A percentile compares a stretch with the other conserved stretches of the same genome.
Evolutionary conservation across 2,797 vertebrate genomes (phyloP).

Genomic region (Streptopelia turtur): DNA sequence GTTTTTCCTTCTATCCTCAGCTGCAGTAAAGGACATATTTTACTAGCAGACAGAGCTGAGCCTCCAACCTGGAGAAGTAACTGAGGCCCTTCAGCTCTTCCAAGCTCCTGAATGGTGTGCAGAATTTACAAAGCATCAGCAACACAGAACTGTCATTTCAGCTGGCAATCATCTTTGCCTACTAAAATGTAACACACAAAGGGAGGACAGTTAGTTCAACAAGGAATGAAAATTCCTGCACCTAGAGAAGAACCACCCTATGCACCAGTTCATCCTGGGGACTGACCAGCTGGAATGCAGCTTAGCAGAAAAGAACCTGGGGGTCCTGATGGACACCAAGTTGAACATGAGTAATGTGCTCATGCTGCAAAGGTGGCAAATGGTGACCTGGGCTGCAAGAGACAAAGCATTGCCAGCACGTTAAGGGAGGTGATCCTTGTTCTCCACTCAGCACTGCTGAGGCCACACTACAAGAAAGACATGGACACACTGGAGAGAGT

Average conservation of each 20-base stretch:
- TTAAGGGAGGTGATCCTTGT: not conserved
- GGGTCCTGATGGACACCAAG: not conserved
- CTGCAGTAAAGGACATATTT: not conserved
- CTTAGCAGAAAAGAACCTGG: not conserved
- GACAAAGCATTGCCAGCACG: not conserved
- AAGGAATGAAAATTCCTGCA: not conserved
- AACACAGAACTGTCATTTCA: not conserved
- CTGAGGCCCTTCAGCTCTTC: not conserved
- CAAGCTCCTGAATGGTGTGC: rapidly evolving
- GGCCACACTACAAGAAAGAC: not conserved
- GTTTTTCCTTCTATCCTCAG: not conserved
- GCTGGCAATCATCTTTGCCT: not conserved
- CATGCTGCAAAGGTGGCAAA: not conserved
- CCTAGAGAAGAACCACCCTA: not conserved
- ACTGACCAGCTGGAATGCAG: not conserved
- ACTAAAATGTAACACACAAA: not conserved
- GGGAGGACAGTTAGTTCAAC: not conserved
- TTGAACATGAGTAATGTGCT: not conserved
- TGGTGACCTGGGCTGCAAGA: too few species aligned
- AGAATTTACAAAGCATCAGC: not conserved
- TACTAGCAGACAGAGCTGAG: not conserved
- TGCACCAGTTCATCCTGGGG: not conserved
- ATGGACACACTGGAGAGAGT: not conserved
- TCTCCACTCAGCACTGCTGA: not conserved
- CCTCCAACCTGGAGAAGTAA: not conserved